Percentiles rank a stretch among this genome's conserved stretches.
Conservation (phyloP, 2,113 vertebrate species). For the Tautogolabrus adspersus region DNA sequence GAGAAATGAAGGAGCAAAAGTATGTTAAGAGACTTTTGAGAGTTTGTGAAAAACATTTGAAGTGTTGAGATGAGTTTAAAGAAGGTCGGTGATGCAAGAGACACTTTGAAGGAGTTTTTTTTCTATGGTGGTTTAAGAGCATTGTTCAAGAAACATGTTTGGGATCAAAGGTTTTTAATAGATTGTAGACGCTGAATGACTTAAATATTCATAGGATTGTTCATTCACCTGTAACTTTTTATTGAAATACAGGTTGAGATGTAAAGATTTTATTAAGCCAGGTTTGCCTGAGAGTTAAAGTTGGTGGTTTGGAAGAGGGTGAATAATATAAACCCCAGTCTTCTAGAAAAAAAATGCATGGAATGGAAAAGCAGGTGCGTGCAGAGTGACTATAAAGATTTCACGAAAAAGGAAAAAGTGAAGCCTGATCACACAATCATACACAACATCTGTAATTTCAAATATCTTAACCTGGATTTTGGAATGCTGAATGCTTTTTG, state of each 20-base stretch:
- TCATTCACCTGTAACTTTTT: conserved; percentile 37
- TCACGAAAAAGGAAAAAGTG: not conserved
- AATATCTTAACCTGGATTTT: not conserved
- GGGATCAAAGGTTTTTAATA: conserved; percentile 17
- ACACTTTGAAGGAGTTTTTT: conserved; percentile 31
- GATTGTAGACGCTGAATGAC: conserved; percentile 53
- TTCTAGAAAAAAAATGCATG: conserved; percentile 1
- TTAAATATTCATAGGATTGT: conserved; percentile 50
- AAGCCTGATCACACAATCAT: not conserved
- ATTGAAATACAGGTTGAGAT: conserved; percentile 29
- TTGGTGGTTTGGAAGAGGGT: conserved; percentile 10
- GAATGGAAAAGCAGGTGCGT: not conserved
- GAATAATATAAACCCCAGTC: conserved; percentile 7
- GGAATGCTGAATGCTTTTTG: conserved; percentile 7
- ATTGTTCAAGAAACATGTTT: not conserved
- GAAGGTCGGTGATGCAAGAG: conserved; percentile 24
- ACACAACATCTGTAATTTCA: not conserved
- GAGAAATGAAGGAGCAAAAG: conserved; percentile 38
- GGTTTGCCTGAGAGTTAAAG: conserved; percentile 41
- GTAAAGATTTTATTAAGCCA: conserved; percentile 26
- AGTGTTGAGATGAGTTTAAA: conserved; percentile 32
- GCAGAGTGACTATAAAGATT: conserved; percentile 5
- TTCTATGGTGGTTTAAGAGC: conserved; percentile 9
- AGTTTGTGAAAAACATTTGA: conserved; percentile 45
- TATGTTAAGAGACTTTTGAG: conserved; percentile 40